These are phyloP conservation scores for Drosophila eugracilis DNA, from an alignment of 1,140 invertebrate genomes.

Conservation along the genomic window DNA sequence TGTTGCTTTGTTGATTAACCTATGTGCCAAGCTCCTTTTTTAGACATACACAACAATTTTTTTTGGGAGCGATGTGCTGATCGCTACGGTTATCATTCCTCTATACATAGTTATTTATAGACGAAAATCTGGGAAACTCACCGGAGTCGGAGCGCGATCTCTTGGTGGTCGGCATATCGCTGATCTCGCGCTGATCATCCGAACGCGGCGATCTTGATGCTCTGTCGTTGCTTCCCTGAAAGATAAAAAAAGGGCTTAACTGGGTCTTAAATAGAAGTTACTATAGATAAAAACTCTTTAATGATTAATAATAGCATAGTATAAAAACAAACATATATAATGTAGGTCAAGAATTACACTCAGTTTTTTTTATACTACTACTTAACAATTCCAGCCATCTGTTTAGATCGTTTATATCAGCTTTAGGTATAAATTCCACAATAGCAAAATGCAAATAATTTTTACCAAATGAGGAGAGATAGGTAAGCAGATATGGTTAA, in stretches of 20 bases:
- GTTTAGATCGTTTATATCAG: no score
- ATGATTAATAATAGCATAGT: no score
- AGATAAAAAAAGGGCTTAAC: constrained; percentile 5
- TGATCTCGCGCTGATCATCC: constrained; percentile 78
- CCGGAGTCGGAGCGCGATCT: constrained; percentile 78
- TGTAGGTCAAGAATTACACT: no score
- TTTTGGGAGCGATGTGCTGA: constrained; percentile 15
- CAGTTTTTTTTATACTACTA: no score
- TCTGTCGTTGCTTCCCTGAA: constrained; percentile 81
- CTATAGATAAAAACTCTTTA: no score
- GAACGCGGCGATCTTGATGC: constrained; percentile 81
- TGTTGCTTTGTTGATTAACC: constrained; percentile 39
- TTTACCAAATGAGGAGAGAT: neutral
- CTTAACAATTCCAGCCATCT: no score
- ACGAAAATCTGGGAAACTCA: constrained; percentile 59
- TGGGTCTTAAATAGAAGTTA: neutral
- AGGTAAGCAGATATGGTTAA: neutral
- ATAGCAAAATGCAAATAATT: no score
- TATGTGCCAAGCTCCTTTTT: constrained; percentile 43
- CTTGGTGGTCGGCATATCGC: constrained; percentile 69
- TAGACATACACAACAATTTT: constrained; percentile 33
- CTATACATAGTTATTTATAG: constrained; percentile 50
- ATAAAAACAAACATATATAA: no score
- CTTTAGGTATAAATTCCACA: no score
- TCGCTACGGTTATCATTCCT: constrained; percentile 45